phyloP scores from a whole-genome alignment of 2,113 vertebrate genomes.

The Ciconia maguari region DNA sequence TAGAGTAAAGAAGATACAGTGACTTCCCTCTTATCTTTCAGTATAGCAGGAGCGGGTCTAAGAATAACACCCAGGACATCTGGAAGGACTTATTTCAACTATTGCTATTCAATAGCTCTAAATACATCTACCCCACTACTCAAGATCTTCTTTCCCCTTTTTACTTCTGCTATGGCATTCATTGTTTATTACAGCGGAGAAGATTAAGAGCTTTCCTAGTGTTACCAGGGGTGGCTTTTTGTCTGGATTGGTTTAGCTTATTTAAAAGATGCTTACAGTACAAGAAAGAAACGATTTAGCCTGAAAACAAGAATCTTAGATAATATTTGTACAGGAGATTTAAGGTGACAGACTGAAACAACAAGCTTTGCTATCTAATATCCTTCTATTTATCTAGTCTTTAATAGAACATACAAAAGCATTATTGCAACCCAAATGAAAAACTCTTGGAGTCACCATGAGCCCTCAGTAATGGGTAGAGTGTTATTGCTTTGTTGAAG shows the following conservation, averaged over 20 bases:
- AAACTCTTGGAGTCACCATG: background rate
- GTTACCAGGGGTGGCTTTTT: background rate
- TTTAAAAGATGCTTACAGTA: background rate
- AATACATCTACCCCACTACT: background rate
- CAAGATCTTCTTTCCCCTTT: background rate
- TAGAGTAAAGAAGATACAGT: background rate
- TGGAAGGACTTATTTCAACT: background rate
- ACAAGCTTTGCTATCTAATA: background rate
- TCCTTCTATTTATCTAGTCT: background rate
- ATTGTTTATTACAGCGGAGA: background rate
- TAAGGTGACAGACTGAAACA: background rate
- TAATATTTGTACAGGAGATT: background rate
- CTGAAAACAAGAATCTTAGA: background rate
- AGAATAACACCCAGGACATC: background rate
- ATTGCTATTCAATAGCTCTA: background rate
- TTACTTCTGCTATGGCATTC: background rate
- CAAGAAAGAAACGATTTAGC: background rate
- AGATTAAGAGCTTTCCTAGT: background rate
- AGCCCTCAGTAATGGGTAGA: background rate
- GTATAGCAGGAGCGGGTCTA: accelerated
- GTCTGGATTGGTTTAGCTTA: background rate
- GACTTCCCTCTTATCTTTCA: background rate
- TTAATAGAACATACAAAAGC: background rate
- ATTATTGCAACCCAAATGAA: background rate
- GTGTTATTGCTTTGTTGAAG: background rate